Evolutionary conservation across 2,113 vertebrate genomes (phyloP), one percentile per base, ranked within the genome.

Genomic region (Synchiropus splendidus): DNA sequence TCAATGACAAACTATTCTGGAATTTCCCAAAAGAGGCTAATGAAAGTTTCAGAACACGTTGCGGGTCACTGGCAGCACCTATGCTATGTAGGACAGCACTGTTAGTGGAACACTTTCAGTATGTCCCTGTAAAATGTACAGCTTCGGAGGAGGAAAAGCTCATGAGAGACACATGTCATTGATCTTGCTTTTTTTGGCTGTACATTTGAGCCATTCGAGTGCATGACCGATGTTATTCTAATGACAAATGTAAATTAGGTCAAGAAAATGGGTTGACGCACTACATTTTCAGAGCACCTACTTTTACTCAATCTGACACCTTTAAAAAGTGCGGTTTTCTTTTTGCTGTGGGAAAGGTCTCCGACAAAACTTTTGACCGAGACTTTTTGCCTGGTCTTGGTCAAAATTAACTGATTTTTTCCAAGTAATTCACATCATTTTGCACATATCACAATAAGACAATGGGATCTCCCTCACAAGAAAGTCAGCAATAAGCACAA

Each of bases 1-100:
- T 89, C 90, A 87, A 96, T 93, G 95, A 90, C 94, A 98, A 98
- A 96, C 92, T 93, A 89, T 92, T 91, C 87, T 87, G 63, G 58
- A 58, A 66, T 61, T 18, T 73, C 63, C 81, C 67, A 74, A 80
- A 18, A 75, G 71, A 83, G 69, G 69, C 52, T 52, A 72, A 57
- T 48, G 44, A 38, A 53, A 37, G 53, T 54, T 58, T 42, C 13
- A 21, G 37, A 36, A 47, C 33, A 39, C 54, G 52, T 61, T 54
- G 66, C 50, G 61, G 67, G 59, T 62, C 60, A 68, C 54, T 67
- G 62, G 12, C 52, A 59, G 54, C 61, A 54, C 48, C 39, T 15
- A 16, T 37, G 51, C 51, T 64, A 58, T 72, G 60, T 70, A 70
- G 70, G 71, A 72, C 67, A 51, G 57, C 46, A 32, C 52, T 12